Base-by-base conservation (phyloP, 1,140 invertebrate genomes). In the Drosophila sp. region DNA sequence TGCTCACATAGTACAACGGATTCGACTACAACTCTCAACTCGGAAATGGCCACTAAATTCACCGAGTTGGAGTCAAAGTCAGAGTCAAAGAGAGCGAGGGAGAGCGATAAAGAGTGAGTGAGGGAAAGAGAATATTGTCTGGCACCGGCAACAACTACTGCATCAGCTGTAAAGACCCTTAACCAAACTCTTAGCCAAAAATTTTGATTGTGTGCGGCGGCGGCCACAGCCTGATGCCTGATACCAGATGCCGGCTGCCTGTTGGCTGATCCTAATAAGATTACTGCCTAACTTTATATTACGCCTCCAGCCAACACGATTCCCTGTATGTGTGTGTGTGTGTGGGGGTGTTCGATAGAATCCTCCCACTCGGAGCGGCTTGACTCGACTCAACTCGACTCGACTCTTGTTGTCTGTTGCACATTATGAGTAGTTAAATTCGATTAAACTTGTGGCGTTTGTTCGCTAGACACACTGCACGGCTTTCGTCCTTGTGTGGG, bases 361-460 rank as follows among this genome's bases (percentile, higher is more conserved):
- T 77, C 30, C 33, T 63, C 30, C 56, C 27, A 54, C 40, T 56
- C 32, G 8, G n/a, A 8, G 29, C 44, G 33, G 27, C 27, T 35
- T 30, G 11, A 44, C 10, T 10, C 35, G 17, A 30, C 44, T 27
- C 10, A 35, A 47, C 17, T 30, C 32, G 23, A n/a, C 44, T 33
- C 30, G 41, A 32, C 64, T 67, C 63, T 74, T 75, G 82, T 85
- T 74, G 85, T 90, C 85, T 85, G 80, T 90, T 90, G 74, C 81
- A 90, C 78, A 87, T 91, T 91, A 91, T 87, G 80, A 89, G 85
- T 79, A 84, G 85, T 84, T 84, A 70, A 91, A 91, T 91, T 91
- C 82, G 90, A 91, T 91, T 91, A 91, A 86, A 87, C 79, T 90
- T 87, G 90, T 71, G 90, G 90, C 70, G 78, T 85, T 76, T 70